Conservation (phyloP, 2,888 invertebrate species). For the Amphipyra tragopoginis region DNA sequence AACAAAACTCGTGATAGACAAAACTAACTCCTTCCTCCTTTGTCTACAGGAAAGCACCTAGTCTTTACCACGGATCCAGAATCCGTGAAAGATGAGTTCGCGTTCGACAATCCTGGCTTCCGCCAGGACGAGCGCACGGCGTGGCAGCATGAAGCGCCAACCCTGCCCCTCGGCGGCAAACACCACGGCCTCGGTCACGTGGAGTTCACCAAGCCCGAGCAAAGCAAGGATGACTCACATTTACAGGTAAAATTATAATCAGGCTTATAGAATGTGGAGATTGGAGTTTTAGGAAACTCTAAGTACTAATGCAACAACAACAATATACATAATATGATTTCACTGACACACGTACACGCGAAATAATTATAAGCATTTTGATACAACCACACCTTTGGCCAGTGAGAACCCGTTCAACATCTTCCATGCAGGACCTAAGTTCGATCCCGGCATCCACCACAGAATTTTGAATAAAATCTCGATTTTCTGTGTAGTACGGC, state of each 20-base stretch:
- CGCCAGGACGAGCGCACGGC: slow-evolving; percentile 85
- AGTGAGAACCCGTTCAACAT: too few species aligned
- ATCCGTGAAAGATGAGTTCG: slow-evolving; percentile 93
- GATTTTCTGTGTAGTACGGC: too few species aligned
- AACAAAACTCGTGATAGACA: not conserved
- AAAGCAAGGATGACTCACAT: slow-evolving; percentile 83
- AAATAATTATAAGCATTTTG: too few species aligned
- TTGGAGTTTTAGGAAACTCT: too few species aligned
- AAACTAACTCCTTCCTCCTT: slow-evolving; percentile 30
- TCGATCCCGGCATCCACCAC: too few species aligned
- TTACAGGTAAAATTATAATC: slow-evolving; percentile 71
- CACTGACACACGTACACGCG: too few species aligned
- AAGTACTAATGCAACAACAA: too few species aligned
- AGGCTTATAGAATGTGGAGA: not conserved
- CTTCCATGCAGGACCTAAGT: too few species aligned
- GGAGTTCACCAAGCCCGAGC: slow-evolving; percentile 84
- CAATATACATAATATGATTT: too few species aligned
- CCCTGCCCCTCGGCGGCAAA: slow-evolving; percentile 81
- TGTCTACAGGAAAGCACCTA: slow-evolving; percentile 91
- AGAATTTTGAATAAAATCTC: too few species aligned
- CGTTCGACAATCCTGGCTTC: slow-evolving; percentile 95
- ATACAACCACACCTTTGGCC: too few species aligned
- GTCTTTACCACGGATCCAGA: slow-evolving; percentile 94
- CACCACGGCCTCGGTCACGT: slow-evolving; percentile 77
- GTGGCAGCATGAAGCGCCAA: slow-evolving; percentile 86